Base-by-base conservation (phyloP, 2,113 vertebrate genomes). In the Probosciger aterrimus region DNA sequence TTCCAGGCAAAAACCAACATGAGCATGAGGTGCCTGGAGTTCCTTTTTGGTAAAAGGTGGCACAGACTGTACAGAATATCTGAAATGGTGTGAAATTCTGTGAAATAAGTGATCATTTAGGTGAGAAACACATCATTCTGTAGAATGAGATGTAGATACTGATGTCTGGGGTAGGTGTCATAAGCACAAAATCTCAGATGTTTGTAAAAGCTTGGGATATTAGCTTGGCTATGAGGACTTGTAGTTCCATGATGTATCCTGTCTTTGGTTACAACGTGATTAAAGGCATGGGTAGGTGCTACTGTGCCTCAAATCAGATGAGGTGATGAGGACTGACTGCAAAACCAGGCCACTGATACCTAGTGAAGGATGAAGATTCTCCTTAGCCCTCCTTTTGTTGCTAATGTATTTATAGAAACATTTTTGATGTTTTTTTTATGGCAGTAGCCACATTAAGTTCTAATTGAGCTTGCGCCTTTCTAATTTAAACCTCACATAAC, bases 11-110 rank as follows among this genome's bases (percentile, higher is more conserved):
- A 80, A 80, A 0, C 0, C 9, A 46, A 7, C 28, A 9, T 17
- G 7, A 67, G 9, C 18, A 9, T 10, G 5, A 46, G 3, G 5
- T 9, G 14, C 30, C 35, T 31, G 27, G 50, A 70, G 14, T 50
- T 35, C 33, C 22, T 76, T 31, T 0, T 0, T 1, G 14, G 27
- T 43, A 18, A 9, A 9, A 7, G 18, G 11, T 18, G 44, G 23
- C 17, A 33, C 20, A 73, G n/a, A 27, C n/a, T 24, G 9, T 53
- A 31, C 16, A 33, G 44, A 76, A 27, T 24, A 53, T 23, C 19
- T 62, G n/a, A 86, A 86, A n/a, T 2, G 0, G 6, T 59, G 14
- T 59, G 28, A 31, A 33, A 63, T 83, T 89, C 17, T 77, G 11
- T 25, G 74, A 83, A n/a, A 41, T 28, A 65, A 52, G 30, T 30